Evolutionary conservation across 2,888 invertebrate genomes (phyloP).

Genomic region (Oscheius sp.): DNA sequence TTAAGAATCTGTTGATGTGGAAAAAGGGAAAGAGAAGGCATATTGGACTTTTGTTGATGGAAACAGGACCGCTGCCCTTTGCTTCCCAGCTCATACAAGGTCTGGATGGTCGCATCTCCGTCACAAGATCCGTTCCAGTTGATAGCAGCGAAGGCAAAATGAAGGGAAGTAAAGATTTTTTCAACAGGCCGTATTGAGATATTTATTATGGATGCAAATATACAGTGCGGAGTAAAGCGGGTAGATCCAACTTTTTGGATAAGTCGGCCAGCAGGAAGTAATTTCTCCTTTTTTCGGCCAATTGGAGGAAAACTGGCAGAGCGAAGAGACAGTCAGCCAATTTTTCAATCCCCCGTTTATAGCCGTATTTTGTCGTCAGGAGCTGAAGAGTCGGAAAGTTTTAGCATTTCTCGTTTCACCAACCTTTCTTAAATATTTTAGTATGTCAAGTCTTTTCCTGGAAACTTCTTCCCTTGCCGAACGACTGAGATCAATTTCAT

Average conservation of each 20-base stretch:
- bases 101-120: too few species aligned
- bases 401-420: not conserved
- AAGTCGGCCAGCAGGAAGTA: constrained; percentile 19
- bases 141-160: too few species aligned
- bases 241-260: constrained; percentile 6
- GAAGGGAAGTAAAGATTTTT: too few species aligned
- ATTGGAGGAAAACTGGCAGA: constrained; percentile 17
- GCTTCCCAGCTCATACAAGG: too few species aligned
- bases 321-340: constrained; percentile 23
- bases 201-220: not conserved
- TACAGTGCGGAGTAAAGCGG: not conserved
- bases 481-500: constrained; percentile 17
- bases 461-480: constrained; percentile 17
- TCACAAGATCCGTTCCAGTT: too few species aligned
- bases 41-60: too few species aligned
- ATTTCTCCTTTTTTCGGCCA: constrained; percentile 30
- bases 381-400: too few species aligned
- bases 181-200: too few species aligned
- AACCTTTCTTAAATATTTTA: constrained; percentile 27
- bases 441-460: constrained; percentile 12
- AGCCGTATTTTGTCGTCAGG: constrained; percentile 12
- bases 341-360: constrained; percentile 30
- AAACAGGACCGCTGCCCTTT: too few species aligned
- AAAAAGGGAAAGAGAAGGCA: too few species aligned
- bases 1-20: too few species aligned